Conservation (phyloP, 2,797 vertebrate species). For the Tenualosa thibaudeaui region DNA sequence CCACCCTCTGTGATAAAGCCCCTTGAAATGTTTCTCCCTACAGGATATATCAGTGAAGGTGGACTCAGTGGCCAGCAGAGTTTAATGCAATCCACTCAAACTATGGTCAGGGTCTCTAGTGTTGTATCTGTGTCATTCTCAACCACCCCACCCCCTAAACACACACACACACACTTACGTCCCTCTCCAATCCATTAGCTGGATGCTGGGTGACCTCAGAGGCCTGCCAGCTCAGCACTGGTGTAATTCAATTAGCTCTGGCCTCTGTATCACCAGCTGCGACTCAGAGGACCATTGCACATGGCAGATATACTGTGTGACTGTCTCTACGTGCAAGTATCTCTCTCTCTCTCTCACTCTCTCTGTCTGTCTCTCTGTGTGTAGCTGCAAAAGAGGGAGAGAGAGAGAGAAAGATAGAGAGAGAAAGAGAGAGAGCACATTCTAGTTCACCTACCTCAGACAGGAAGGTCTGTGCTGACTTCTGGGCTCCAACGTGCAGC, state of each 20-base stretch:
- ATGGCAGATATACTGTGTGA: background rate
- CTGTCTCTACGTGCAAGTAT: no score
- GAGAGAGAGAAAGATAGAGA: conserved; percentile 27
- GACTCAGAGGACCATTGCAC: background rate
- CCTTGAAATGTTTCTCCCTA: background rate
- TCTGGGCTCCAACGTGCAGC: conserved; percentile 94
- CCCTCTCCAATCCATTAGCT: conserved; percentile 30
- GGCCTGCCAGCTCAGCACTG: conserved; percentile 39
- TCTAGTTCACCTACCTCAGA: conserved; percentile 85
- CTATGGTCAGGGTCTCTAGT: background rate
- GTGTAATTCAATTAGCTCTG: conserved; percentile 42
- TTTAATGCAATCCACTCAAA: background rate
- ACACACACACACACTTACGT: background rate
- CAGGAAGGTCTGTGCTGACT: conserved; percentile 96
- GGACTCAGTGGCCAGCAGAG: background rate
- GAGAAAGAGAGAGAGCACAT: background rate
- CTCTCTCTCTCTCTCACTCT: no score
- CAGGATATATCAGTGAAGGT: background rate
- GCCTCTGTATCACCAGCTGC: background rate
- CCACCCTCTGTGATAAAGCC: background rate
- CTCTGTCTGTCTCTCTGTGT: background rate
- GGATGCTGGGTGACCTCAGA: conserved; percentile 26
- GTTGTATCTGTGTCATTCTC: background rate
- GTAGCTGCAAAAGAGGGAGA: background rate
- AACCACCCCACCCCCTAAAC: background rate